Conservation (phyloP, 2,113 vertebrate species). For the Dasypus novemcinctus region DNA sequence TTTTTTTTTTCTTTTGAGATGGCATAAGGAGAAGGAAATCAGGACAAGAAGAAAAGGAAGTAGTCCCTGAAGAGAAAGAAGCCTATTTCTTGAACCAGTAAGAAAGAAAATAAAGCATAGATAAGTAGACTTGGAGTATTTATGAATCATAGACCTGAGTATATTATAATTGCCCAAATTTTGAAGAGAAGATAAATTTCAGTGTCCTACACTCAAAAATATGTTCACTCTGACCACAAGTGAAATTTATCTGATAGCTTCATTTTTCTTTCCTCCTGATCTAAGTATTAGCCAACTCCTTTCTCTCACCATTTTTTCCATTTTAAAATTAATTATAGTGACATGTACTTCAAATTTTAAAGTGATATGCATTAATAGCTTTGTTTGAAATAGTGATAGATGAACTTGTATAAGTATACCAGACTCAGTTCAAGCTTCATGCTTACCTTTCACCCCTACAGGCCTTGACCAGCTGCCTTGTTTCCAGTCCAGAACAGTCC, state of each 20-base stretch:
- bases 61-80: background rate
- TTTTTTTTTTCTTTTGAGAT: background rate
- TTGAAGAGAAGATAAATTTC: background rate
- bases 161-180: background rate
- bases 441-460: accelerated
- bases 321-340: background rate
- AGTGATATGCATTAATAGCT: background rate
- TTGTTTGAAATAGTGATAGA: background rate
- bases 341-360: background rate
- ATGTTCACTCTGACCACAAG: background rate
- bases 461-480: background rate
- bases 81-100: background rate
- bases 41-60: background rate
- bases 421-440: background rate
- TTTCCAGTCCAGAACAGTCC: background rate
- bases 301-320: background rate
- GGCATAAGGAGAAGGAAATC: background rate
- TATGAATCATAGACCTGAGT: background rate
- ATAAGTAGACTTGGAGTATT: background rate
- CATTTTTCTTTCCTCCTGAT: background rate
- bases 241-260: background rate
- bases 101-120: background rate
- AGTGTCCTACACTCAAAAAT: background rate
- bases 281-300: background rate
- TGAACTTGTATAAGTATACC: background rate